Base-by-base conservation (phyloP, 1,140 invertebrate genomes). In the Calliopsis andreniformis region DNA sequence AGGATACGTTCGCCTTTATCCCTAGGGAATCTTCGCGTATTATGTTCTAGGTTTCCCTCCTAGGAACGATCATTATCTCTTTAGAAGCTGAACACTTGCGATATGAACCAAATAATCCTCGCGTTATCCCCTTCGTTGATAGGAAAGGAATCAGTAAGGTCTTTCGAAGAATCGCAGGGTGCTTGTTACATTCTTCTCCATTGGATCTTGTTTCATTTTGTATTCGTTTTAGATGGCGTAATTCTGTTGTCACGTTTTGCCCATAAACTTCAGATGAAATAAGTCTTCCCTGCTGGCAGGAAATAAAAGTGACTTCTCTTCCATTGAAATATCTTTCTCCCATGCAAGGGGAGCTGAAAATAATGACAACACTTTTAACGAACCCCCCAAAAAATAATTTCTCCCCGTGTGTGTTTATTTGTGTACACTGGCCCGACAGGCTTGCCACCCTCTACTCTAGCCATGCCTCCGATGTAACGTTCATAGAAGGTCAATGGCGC, bases 21-120 rank as follows among this genome's bases (percentile, higher is more conserved):
- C 76, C 87, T 16, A 67, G 89, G 83, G 89, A 90, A 88, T 84
- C 83, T 83, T 83, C 78, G 71, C 79, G 78, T 87, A 90, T 88
- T 88, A 86, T 86, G 77, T 87, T 87, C 76, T 80, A 47, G 55
- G 78, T 81, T 85, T 86, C 83, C 84, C 86, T 88, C 82, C 63
- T 47, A 76, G 35, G 83, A 85, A 78, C 83, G 86, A 89, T 89
- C 87, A 86, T 90, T 89, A 90, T 91, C 89, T 88, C 82, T 86
- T 89, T 88, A 83, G 80, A 72, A 82, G 20, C 75, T 43, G 32
- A 67, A 39, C 25, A 71, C 78, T 64, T 47, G 42, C 61, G 76
- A 68, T 51, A 73, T 77, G 59, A 80, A 72, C 66, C 72, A 59
- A 86, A 70, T 78, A 76, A 85, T 73, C 78, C 14, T 18, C 32